Evolutionary conservation across 2,797 vertebrate genomes (phyloP).

Genomic region (Coranthus polyacanthus): DNA sequence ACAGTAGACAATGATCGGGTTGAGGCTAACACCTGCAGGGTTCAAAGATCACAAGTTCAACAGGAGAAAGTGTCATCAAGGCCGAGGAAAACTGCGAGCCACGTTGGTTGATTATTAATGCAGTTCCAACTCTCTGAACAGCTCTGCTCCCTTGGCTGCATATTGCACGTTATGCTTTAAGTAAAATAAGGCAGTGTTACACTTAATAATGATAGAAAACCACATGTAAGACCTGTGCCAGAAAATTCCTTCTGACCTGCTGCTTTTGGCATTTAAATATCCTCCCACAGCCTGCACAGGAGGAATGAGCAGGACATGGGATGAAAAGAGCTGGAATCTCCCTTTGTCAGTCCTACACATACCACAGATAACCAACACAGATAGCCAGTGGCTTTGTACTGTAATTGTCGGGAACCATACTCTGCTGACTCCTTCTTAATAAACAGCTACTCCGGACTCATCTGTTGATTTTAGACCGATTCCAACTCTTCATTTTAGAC

Average conservation of each 20-base stretch:
- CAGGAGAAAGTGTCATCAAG: slow-evolving; percentile 27
- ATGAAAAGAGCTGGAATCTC: slow-evolving; percentile 74
- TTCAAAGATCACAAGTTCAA: slow-evolving; percentile 59
- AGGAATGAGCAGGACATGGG: slow-evolving; percentile 57
- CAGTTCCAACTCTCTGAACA: background rate
- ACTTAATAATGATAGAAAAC: slow-evolving; percentile 46
- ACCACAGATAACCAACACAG: slow-evolving; percentile 79
- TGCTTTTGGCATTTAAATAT: slow-evolving; percentile 51
- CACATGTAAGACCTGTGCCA: slow-evolving; percentile 33
- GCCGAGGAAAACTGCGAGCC: background rate
- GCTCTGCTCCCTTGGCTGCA: slow-evolving; percentile 27
- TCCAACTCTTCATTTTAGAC: slow-evolving; percentile 19
- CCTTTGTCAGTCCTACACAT: slow-evolving; percentile 75
- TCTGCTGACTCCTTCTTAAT: slow-evolving; percentile 38
- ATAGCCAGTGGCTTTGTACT: slow-evolving; percentile 66
- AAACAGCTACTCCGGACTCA: slow-evolving; percentile 25
- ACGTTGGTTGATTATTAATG: slow-evolving; percentile 33
- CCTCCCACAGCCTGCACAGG: slow-evolving; percentile 58
- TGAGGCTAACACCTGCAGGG: slow-evolving; percentile 90
- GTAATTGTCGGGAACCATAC: slow-evolving; percentile 52
- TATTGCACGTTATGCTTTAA: slow-evolving; percentile 22
- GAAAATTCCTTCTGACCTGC: slow-evolving; percentile 45
- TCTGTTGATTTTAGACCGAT: slow-evolving; percentile 38
- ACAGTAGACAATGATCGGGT: slow-evolving; percentile 93
- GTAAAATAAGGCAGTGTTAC: slow-evolving; percentile 46